Conservation (phyloP, 2,113 vertebrate genomes). For the Sphaerodactylus townsendi region DNA sequence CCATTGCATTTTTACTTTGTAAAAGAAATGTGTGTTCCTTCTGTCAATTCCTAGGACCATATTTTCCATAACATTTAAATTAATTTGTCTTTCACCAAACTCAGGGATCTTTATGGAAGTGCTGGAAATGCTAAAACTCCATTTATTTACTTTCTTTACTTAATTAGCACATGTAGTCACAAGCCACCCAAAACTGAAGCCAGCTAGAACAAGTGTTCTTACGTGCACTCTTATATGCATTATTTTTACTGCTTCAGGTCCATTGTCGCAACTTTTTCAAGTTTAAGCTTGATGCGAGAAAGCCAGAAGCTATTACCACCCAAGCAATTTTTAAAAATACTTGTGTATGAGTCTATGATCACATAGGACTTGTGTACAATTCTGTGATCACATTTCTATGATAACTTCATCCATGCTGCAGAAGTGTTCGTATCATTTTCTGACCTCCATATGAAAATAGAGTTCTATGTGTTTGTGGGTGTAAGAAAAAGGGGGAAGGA, state of each 20-base stretch:
- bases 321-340: background rate
- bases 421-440: no score
- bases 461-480: background rate
- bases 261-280: background rate
- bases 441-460: no score
- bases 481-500: background rate
- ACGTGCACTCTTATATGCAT: background rate
- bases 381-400: slow-evolving; percentile 11
- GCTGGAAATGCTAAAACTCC: slow-evolving; percentile 39
- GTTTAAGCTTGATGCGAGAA: background rate
- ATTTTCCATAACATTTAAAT: slow-evolving; percentile 53
- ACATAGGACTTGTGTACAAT: background rate
- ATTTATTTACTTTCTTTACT: slow-evolving; percentile 61
- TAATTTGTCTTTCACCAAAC: slow-evolving; percentile 30
- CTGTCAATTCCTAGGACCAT: slow-evolving; percentile 15
- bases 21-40: slow-evolving; percentile 36
- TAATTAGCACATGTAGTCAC: slow-evolving; percentile 42
- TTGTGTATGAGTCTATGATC: no score
- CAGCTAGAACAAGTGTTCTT: slow-evolving; percentile 13
- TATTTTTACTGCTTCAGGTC: slow-evolving; percentile 16
- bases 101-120: background rate
- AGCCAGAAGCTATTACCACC: background rate
- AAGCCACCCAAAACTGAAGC: slow-evolving; percentile 26
- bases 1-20: slow-evolving; percentile 18
- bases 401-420: background rate